phyloP scores from a whole-genome alignment of 2,888 invertebrate genomes.

The Hanleya hanleyi region DNA sequence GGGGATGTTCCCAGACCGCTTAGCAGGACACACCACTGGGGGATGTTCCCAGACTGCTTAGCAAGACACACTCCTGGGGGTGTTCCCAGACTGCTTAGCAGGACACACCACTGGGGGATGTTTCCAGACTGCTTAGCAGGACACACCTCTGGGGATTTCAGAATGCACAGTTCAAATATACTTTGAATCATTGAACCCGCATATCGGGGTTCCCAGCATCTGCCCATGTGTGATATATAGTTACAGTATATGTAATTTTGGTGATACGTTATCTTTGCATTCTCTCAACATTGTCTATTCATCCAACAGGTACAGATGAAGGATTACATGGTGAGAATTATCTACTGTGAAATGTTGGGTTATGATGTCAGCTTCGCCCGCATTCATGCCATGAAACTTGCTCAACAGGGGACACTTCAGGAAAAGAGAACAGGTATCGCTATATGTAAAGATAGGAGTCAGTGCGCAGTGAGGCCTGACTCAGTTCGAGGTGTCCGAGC shows the following conservation, averaged over 20 bases:
- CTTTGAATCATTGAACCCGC: background rate
- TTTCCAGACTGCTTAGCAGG: too few species aligned
- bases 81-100: too few species aligned
- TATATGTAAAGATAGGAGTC: background rate
- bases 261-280: background rate
- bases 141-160: background rate
- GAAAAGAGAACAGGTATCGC: conserved; percentile 68
- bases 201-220: too few species aligned
- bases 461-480: background rate
- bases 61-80: too few species aligned
- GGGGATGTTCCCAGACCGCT: too few species aligned
- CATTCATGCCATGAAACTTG: conserved; percentile 70
- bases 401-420: conserved; percentile 61
- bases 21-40: too few species aligned
- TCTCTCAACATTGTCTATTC: conserved; percentile 8
- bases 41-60: too few species aligned
- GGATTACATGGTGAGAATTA: conserved; percentile 58
- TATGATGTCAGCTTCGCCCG: conserved; percentile 67
- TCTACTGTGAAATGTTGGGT: conserved; percentile 69
- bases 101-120: too few species aligned
- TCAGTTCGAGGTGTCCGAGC: too few species aligned
- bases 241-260: background rate
- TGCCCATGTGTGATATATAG: too few species aligned
- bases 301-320: conserved; percentile 53
- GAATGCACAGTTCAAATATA: background rate